Evolutionary conservation across 2,888 invertebrate species (phyloP), one percentile per base, ranked within the genome.

Genomic region (Perithous albicinctus): DNA sequence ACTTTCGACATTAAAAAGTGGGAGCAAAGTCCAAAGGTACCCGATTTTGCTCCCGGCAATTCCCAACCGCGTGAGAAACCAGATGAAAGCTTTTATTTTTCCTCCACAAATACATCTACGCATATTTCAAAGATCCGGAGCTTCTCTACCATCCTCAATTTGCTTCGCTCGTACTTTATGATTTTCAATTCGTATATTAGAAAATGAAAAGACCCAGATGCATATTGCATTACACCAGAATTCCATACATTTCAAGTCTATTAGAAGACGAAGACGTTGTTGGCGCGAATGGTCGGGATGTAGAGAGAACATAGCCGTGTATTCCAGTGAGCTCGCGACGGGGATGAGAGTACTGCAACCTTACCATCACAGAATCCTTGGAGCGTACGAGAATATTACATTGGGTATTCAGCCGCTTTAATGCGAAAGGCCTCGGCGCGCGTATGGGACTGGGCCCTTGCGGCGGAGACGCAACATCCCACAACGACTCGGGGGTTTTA

Each of bases 351-450:
- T 61, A 54, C n/a, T n/a, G n/a, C 51, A 43, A 12, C 46, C 64
- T 80, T 70, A 41, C 26, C 75, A 51, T 72, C 70, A 23, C 32
- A 29, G 72, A 80, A 80, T 70, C 66, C 66, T 72, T 51, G 59
- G 61, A 59, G 76, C 59, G 70, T 76, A 66, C 54, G 75, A 64
- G 78, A 82, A 81, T 79, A 86, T 80, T 85, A 81, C 77, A 69
- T 83, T 82, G 80, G 72, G 83, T 80, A 86, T 85, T 85, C 85
- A 80, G 70, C 75, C 79, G 67, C 73, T 82, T n/a, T 85, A 85
- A 83, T 81, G 70, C 78, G 72, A 74, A 79, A 63, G 48, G 46
- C 20, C 73, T 8, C 20, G 43, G n/a, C 46, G 29, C 56, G 64
- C 18, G 66, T 54, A n/a, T n/a, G n/a, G n/a, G n/a, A n/a, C n/a